phyloP scores from a whole-genome alignment of 2,797 vertebrate species.

The Gymnothorax javanicus region DNA sequence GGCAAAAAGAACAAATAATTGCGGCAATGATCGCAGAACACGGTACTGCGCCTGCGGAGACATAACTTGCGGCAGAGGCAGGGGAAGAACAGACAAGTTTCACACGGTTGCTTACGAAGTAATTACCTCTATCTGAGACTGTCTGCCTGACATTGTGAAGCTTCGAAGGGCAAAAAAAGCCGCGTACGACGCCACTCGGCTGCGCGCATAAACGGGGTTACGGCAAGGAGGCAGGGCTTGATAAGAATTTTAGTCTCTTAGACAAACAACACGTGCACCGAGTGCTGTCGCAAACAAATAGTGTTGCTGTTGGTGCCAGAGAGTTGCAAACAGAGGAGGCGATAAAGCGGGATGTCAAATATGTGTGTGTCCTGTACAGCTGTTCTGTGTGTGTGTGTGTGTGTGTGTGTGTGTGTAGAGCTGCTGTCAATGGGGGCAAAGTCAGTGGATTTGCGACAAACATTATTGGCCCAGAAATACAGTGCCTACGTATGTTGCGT shows the following conservation, averaged over 20 bases:
- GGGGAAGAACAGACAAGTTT: neutral
- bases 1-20: conserved; percentile 16
- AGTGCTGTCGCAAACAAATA: neutral
- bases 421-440: no score
- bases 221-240: neutral
- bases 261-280: neutral
- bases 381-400: neutral
- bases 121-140: conserved; percentile 1
- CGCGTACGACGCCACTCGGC: neutral
- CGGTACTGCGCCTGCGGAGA: neutral
- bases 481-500: no score
- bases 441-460: no score
- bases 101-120: neutral
- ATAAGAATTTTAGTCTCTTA: neutral
- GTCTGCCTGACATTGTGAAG: neutral
- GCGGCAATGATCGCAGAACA: neutral
- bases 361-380: no score
- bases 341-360: no score
- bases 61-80: neutral
- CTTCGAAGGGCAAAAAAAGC: neutral
- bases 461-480: no score
- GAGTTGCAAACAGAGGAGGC: neutral
- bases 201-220: neutral
- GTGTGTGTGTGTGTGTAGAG: neutral
- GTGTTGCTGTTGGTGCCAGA: neutral